phyloP scores from a whole-genome alignment of 2,113 vertebrate species.

The Anthoscopus minutus region DNA sequence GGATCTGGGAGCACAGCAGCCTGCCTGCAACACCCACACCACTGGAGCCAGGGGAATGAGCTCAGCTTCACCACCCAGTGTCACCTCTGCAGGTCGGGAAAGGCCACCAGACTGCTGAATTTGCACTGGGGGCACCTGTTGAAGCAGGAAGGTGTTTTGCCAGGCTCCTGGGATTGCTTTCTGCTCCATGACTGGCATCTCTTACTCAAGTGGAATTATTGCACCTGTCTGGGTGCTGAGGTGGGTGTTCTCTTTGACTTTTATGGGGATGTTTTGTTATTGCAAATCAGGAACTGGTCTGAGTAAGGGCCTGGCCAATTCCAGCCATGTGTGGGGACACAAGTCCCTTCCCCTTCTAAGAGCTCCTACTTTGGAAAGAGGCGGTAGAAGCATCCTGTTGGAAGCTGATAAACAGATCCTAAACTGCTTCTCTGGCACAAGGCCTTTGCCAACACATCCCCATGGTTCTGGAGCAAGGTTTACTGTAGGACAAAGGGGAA shows the following conservation, averaged over 20 bases:
- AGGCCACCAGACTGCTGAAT: background rate
- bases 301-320: background rate
- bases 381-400: background rate
- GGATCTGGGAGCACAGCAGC: background rate
- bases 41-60: background rate
- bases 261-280: background rate
- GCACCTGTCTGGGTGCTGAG: background rate
- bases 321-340: accelerated
- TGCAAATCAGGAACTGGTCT: background rate
- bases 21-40: background rate
- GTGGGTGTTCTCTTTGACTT: background rate
- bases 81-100: background rate
- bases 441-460: background rate
- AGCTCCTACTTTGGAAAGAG: background rate
- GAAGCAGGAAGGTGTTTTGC: background rate
- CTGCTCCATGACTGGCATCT: accelerated
- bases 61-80: background rate
- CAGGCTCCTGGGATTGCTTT: background rate
- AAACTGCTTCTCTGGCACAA: background rate
- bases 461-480: background rate
- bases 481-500: accelerated
- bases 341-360: background rate
- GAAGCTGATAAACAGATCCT: background rate
- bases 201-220: accelerated
- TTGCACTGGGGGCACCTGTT: background rate